These are phyloP conservation scores for Diachrysia chrysitis DNA, from an alignment of 2,888 invertebrate species.

Conservation along the genomic window DNA sequence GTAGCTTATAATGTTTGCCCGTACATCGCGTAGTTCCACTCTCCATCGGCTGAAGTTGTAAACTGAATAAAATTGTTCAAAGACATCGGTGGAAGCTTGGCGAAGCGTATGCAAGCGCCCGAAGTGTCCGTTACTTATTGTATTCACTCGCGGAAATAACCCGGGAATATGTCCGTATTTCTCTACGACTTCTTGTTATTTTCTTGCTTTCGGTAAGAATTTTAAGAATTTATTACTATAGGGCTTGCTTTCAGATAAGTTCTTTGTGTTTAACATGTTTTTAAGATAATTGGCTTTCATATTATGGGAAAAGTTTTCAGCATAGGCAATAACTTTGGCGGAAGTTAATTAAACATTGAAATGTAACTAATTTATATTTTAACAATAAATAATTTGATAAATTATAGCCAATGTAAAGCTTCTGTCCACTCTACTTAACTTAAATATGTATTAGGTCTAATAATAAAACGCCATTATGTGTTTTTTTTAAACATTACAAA, in stretches of 20 bases:
- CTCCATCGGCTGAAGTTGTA: conserved; percentile 44
- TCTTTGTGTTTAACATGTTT: not conserved
- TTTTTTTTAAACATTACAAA: not conserved
- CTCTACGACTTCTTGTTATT: conserved; percentile 38
- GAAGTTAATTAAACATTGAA: not conserved
- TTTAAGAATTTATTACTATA: conserved; percentile 34
- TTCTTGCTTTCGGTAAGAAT: conserved; percentile 17
- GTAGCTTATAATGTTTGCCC: conserved; percentile 38
- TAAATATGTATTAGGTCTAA: too few relatives aligned
- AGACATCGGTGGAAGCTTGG: conserved; percentile 54
- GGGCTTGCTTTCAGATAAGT: conserved; percentile 14
- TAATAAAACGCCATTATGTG: not conserved
- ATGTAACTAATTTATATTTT: too few relatives aligned
- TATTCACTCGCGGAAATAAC: conserved; percentile 51
- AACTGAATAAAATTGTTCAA: conserved; percentile 60
- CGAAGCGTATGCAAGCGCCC: conserved; percentile 57
- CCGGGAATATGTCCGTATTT: conserved; percentile 40
- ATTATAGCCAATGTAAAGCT: too few relatives aligned
- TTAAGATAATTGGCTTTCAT: not conserved
- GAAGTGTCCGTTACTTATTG: conserved; percentile 58
- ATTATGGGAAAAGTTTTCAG: not conserved
- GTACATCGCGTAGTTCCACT: conserved; percentile 22
- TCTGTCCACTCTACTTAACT: too few relatives aligned
- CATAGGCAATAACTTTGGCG: not conserved
- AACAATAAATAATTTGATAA: too few relatives aligned